Conservation (phyloP, 2,888 invertebrate species). For the Agrilus mali region DNA sequence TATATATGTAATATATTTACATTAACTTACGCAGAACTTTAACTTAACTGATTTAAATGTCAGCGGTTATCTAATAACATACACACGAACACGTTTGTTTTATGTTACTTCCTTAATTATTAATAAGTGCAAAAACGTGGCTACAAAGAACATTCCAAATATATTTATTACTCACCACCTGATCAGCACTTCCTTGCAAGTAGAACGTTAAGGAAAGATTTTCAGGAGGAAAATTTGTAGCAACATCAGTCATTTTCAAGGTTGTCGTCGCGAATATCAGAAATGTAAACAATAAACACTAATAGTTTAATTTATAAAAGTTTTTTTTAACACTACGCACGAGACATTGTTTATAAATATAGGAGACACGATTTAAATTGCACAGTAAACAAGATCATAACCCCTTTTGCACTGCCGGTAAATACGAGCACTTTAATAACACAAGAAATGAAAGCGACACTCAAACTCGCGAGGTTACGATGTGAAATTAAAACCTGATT, state of each 20-base stretch:
- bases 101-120: neutral
- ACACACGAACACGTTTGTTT: neutral
- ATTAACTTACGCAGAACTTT: too few species aligned
- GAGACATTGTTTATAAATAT: neutral
- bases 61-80: neutral
- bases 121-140: neutral
- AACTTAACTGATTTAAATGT: too few species aligned
- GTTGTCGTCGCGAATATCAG: too few species aligned
- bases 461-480: too few species aligned
- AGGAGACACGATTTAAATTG: neutral
- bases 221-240: slow-evolving; percentile 30
- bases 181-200: slow-evolving; percentile 22
- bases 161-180: slow-evolving; percentile 19
- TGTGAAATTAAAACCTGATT: too few species aligned
- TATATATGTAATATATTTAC: too few species aligned
- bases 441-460: too few species aligned
- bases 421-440: too few species aligned
- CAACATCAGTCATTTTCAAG: slow-evolving; percentile 16
- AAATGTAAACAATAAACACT: too few species aligned
- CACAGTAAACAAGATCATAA: slow-evolving; percentile 2
- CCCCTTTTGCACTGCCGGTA: neutral
- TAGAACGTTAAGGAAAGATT: slow-evolving; percentile 32
- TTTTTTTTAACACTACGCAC: neutral
- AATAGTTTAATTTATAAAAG: neutral
- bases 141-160: slow-evolving; percentile 6